Percentiles rank a stretch among this genome's conserved stretches.
These are phyloP conservation scores for Malthinus flaveolus DNA, from an alignment of 2,888 invertebrate genomes.

Conservation along the genomic window DNA sequence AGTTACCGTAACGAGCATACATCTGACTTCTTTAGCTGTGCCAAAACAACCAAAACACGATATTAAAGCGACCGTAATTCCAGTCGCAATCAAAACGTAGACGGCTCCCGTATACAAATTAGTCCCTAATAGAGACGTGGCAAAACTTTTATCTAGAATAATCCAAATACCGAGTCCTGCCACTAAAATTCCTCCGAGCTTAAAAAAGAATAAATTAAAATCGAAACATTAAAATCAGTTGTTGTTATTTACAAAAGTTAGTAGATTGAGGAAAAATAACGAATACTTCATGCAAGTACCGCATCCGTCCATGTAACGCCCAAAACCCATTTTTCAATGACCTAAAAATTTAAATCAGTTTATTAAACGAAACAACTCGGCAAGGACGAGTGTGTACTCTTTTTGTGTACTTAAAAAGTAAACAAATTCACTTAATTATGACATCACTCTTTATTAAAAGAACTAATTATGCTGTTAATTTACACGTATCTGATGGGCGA, in stretches of 20 bases:
- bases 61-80: constrained; percentile 77
- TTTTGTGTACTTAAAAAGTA: too few species aligned
- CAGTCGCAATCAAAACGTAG: constrained; percentile 81
- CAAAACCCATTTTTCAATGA: constrained; percentile 65
- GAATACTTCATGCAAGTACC: constrained; percentile 87
- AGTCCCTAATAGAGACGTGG: constrained; percentile 83
- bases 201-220: constrained; percentile 36
- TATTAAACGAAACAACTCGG: background rate
- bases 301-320: constrained; percentile 84
- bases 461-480: too few species aligned
- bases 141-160: constrained; percentile 79
- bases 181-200: constrained; percentile 80
- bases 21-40: constrained; percentile 91
- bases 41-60: constrained; percentile 92
- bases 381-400: too few species aligned
- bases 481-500: too few species aligned
- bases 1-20: constrained; percentile 85
- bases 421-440: too few species aligned
- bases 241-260: constrained; percentile 91
- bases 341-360: background rate
- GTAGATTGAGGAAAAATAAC: constrained; percentile 79
- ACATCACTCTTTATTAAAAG: too few species aligned
- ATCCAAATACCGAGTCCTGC: constrained; percentile 85
- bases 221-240: too few species aligned
- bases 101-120: constrained; percentile 87